Evolutionary conservation across 2,113 vertebrate species (phyloP), one percentile per base, ranked within the genome.

Genomic region (Menidia beryllina): DNA sequence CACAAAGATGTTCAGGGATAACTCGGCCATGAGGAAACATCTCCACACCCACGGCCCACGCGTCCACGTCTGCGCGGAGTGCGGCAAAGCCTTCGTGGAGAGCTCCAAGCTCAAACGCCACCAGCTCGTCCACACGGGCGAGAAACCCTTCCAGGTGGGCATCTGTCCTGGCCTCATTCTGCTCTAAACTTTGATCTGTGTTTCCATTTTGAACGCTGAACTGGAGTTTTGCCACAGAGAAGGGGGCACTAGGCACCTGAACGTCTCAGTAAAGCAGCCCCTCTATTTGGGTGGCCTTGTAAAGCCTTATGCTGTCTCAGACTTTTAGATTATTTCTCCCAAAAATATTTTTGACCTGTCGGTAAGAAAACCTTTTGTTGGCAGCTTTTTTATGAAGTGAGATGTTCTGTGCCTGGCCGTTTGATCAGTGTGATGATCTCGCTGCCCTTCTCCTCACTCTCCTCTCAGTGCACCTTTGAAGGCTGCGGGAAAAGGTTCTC

Each of bases 1-100:
- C 93, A 98, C 96, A 77, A 99, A 99, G 93, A 99, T 98, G 97
- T 99, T 99, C 96, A 97, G 97, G 96, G 97, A 99, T 92, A 99
- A 99, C 93, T 99, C 97, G 19, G 97, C 97, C 84, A 99, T 99
- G 97, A 96, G 97, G 88, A 99, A 99, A 88, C 97, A 99, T 67
- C 95, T 99, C 82, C 97, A 99, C 92, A 99, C 97, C 79, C 97
- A 99, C 60, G 97, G 97, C 4, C 97, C 97, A 26, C 91, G 97
- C 48, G 97, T 98, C 77, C 97, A 99, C 26, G 97, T 99, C 82
- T 98, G 97, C 69, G 97, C 97, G 1, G 97, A 99, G 62, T 99
- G 97, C 25, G 97, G 97, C 81, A 99, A 99, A 88, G 97, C 97
- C 55, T 99, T 99, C 36, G 97, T 99, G 49, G 97, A 98, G 94